These are phyloP conservation scores for Protobothrops flavoviridis DNA, from an alignment of 2,113 vertebrate species.

Conservation along the genomic window DNA sequence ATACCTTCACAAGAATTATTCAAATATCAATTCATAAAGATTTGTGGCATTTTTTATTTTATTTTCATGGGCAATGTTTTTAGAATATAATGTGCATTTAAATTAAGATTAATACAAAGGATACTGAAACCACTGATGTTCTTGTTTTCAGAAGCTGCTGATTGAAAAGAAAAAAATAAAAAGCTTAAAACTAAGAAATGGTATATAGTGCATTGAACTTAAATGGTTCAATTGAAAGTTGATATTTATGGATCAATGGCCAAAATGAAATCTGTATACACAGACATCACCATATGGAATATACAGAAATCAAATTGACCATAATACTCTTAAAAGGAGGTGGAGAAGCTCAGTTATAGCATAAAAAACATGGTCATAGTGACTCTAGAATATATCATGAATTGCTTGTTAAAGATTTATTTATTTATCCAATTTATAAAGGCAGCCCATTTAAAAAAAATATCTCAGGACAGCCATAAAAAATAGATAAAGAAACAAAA, in stretches of 20 bases:
- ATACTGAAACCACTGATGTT: background rate
- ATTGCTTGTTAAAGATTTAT: background rate
- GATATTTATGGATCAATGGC: background rate
- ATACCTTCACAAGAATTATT: slow-evolving; percentile 20
- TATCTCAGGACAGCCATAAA: background rate
- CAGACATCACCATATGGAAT: background rate
- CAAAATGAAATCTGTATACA: background rate
- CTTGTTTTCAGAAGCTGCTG: background rate
- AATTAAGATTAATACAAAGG: background rate
- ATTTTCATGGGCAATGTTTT: background rate
- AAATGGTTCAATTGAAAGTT: background rate
- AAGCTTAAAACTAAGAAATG: background rate
- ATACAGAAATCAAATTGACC: background rate
- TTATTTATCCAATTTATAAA: background rate
- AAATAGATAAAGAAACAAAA: background rate
- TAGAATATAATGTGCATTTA: slow-evolving; percentile 9
- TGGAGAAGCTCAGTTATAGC: background rate
- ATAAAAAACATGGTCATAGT: background rate
- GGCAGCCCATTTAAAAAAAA: background rate
- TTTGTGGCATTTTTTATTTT: background rate
- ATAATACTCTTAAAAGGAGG: background rate
- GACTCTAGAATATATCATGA: background rate
- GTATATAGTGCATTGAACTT: background rate
- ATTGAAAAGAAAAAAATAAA: background rate
- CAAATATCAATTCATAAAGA: slow-evolving; percentile 1